Base-by-base conservation (phyloP, 2,797 vertebrate species). In the Chlorospingus semifuscus region DNA sequence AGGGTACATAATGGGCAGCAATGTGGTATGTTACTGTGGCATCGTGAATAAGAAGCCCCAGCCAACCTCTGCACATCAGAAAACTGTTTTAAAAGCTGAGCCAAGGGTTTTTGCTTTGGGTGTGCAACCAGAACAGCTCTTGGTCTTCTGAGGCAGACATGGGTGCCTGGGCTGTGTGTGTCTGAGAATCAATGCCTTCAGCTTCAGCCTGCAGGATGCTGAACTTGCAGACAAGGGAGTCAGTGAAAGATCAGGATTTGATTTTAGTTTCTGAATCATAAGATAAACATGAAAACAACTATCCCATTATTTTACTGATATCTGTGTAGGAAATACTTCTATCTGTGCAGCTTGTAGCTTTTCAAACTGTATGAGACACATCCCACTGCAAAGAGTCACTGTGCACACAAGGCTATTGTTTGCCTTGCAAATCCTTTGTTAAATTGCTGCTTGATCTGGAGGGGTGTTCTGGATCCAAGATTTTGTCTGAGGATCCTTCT, bases 91-190 rank as follows among this genome's bases (percentile, higher is more conserved):
- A 36, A 92, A 82, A 41, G 11, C 9, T 19, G 14, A 36, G 76
- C 30, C 61, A 15, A 47, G 30, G 0, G 0, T 66, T 91, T 79
- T 77, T 0, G 0, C 32, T 87, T 64, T 0, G 0, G 8, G 5
- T 24, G 10, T 14, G 19, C 27, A 41, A 56, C 18, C 12, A 23
- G 44, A 70, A 63, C 12, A 7, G 20, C 13, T 75, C 53, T 76
- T 12, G 22, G 52, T 17, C 41, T 66, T 83, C 44, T 3, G 2
- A 55, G 39, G 30, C 29, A 63, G 49, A 63, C 42, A 34, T 9
- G 8, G 13, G 9, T 46, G 49, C 18, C 17, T 72, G 77, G 18
- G 20, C 50, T 68, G 9, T 12, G 0, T 78, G 8, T 49, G 3
- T 37, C 41, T 63, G 37, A 72, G 76, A 26, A 78, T 59, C 24